A percentile compares a stretch with the other conserved stretches of the same genome.
Evolutionary conservation across 2,888 invertebrate species (phyloP).

Genomic region (Spodoptera picta): DNA sequence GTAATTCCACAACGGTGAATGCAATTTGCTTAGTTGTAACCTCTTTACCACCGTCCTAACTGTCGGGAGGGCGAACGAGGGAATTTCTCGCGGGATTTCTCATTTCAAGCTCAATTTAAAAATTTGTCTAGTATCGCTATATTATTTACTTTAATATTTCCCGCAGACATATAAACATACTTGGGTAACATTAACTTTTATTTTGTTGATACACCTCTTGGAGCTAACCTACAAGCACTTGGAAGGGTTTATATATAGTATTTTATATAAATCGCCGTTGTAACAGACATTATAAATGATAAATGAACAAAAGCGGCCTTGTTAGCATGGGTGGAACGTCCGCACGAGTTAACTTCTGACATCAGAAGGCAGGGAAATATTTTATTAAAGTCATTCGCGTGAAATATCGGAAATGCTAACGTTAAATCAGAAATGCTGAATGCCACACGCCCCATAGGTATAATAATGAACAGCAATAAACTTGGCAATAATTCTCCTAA

Average conservation of each 20-base stretch:
- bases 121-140: constrained; percentile 68
- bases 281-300: constrained; percentile 7
- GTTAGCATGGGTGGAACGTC: constrained; percentile 15
- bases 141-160: constrained; percentile 58
- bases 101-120: constrained; percentile 84
- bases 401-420: constrained; percentile 46
- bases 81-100: constrained; percentile 77
- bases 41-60: constrained; percentile 72
- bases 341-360: constrained; percentile 28
- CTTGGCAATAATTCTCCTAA: constrained; percentile 69
- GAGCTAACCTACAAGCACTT: background rate
- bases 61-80: constrained; percentile 56
- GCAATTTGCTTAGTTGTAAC: constrained; percentile 83
- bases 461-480: constrained; percentile 69
- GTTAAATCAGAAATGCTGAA: constrained; percentile 49
- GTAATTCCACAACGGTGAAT: constrained; percentile 69
- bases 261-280: constrained; percentile 4
- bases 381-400: constrained; percentile 45
- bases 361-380: constrained; percentile 22
- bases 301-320: constrained; percentile 26
- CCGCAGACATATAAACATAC: constrained; percentile 40
- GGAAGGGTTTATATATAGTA: background rate
- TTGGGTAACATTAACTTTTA: constrained; percentile 27
- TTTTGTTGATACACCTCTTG: constrained; percentile 8
- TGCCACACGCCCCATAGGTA: constrained; percentile 49